Evolutionary conservation across 2,888 invertebrate species (phyloP).

Genomic region (Criorhina ranunculi): DNA sequence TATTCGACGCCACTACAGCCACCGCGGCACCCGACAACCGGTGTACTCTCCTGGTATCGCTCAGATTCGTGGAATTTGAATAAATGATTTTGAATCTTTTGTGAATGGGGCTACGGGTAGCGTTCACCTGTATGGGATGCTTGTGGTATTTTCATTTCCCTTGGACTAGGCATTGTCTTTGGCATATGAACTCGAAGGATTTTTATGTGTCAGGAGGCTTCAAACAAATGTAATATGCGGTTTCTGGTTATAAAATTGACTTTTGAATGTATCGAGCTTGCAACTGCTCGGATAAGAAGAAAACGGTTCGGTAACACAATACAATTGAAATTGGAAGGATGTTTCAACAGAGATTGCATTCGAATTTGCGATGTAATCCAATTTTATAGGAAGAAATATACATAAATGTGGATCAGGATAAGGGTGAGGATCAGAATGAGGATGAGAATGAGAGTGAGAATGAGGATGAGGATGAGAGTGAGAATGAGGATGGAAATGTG

Average conservation of each 20-base stretch:
- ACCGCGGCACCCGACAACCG: neutral
- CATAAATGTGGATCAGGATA: no score
- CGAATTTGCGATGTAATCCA: no score
- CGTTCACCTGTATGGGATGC: slow-evolving; percentile 19
- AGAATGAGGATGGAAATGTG: no score
- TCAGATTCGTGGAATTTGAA: slow-evolving; percentile 69
- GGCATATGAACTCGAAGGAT: neutral
- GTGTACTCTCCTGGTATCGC: slow-evolving; percentile 50
- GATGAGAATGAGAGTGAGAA: no score
- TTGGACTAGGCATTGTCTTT: slow-evolving; percentile 30
- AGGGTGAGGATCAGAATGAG: no score
- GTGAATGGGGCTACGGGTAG: slow-evolving; percentile 21
- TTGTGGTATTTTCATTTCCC: slow-evolving; percentile 29
- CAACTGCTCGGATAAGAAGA: no score
- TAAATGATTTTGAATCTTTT: slow-evolving; percentile 66
- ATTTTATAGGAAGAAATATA: no score
- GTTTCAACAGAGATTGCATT: no score
- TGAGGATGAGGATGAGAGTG: no score
- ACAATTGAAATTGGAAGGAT: no score
- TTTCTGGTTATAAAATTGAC: neutral
- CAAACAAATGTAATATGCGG: slow-evolving; percentile 27
- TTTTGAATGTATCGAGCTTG: no score
- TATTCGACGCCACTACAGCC: slow-evolving; percentile 13
- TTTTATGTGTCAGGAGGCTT: slow-evolving; percentile 13
- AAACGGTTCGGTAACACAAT: no score